Evolutionary conservation across 2,113 vertebrate genomes (phyloP).

Genomic region (Dryoscopus gambensis): DNA sequence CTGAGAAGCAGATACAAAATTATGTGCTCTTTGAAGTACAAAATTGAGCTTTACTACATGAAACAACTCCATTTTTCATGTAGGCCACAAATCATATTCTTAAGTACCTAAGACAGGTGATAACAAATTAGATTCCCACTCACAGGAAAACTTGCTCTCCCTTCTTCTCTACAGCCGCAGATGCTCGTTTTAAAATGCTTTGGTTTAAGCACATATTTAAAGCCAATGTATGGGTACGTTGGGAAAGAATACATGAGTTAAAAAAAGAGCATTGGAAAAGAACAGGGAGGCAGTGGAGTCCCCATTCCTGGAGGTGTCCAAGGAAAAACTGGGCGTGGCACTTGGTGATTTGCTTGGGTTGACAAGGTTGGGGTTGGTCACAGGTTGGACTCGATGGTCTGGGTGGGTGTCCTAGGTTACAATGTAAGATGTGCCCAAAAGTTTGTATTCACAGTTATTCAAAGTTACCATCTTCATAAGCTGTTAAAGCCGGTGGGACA

Average conservation of each 20-base stretch:
- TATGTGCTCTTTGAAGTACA: conserved; percentile 13
- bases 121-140: not conserved
- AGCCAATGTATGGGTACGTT: not conserved
- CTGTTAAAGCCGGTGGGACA: too few relatives aligned
- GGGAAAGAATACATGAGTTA: not conserved
- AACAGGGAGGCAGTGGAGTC: not conserved
- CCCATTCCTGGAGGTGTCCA: not conserved
- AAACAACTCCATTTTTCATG: conserved; percentile 2
- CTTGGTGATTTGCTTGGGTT: not conserved
- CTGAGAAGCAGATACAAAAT: not conserved
- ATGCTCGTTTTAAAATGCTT: not conserved
- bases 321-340: not conserved
- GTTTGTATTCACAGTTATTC: too few relatives aligned
- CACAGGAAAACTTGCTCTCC: not conserved
- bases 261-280: not conserved
- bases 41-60: conserved; percentile 4
- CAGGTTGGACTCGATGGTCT: accelerated
- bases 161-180: not conserved
- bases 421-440: too few relatives aligned
- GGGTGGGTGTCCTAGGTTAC: too few relatives aligned
- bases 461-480: too few relatives aligned
- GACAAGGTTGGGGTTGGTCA: accelerated
- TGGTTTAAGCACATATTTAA: not conserved
- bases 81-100: not conserved
- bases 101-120: not conserved